Evolutionary conservation across 2,797 vertebrate genomes (phyloP).

Genomic region (Micropoecilia bifurca): DNA sequence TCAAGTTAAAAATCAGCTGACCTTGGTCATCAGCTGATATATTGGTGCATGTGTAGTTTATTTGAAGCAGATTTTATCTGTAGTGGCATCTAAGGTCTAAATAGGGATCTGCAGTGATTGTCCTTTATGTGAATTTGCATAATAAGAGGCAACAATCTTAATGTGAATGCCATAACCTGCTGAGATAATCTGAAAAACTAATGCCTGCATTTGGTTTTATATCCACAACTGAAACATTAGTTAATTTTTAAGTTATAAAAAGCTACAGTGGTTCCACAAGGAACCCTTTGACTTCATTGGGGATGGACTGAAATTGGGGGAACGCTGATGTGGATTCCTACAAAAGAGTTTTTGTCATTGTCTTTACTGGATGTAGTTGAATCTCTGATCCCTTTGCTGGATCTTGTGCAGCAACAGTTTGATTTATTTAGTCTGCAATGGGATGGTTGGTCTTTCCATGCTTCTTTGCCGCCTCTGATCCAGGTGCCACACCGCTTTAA

Average conservation of each 20-base stretch:
- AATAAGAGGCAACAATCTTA: neutral
- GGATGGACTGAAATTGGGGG: conserved; percentile 34
- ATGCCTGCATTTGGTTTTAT: neutral
- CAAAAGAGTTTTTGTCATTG: conserved; percentile 46
- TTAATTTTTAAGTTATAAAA: neutral
- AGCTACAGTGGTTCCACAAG: conserved; percentile 48
- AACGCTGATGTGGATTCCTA: conserved; percentile 63
- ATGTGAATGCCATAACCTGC: neutral
- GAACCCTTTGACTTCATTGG: conserved; percentile 59
- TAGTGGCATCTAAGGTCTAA: neutral
- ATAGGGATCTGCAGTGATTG: neutral
- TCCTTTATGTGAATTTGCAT: neutral
- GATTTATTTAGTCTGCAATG: conserved; percentile 46
- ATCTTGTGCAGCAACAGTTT: conserved; percentile 24
- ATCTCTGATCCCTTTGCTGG: conserved; percentile 16
- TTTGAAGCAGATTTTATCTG: neutral
- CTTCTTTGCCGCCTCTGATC: conserved; percentile 18
- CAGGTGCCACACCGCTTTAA: conserved; percentile 53
- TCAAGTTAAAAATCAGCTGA: neutral
- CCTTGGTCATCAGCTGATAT: neutral
- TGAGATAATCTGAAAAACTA: neutral
- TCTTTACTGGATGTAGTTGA: conserved; percentile 31
- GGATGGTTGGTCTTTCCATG: conserved; percentile 20
- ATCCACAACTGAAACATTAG: neutral
- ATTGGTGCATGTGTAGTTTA: neutral